Conservation (phyloP, 2,888 invertebrate species). For the Trichogramma evanescens region DNA sequence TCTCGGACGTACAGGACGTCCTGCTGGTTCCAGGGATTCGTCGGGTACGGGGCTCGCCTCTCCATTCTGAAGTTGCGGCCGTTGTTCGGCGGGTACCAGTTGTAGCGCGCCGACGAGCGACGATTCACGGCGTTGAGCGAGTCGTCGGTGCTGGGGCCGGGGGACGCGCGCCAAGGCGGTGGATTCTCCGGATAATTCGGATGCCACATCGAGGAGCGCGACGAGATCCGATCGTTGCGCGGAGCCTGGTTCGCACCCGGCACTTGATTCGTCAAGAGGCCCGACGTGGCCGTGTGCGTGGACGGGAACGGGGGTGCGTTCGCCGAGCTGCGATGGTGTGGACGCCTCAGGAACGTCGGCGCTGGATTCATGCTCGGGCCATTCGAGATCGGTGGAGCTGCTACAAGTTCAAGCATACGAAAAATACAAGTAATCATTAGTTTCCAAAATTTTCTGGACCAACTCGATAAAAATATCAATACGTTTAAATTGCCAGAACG, state of each 20-base stretch:
- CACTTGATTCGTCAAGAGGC: conserved; percentile 16
- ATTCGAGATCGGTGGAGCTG: conserved; percentile 11
- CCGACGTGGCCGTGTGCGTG: conserved; percentile 15
- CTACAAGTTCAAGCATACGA: background rate
- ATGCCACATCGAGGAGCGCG: conserved; percentile 21
- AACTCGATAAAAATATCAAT: too few relatives aligned
- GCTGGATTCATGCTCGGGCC: conserved; percentile 11
- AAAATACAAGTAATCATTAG: too few relatives aligned
- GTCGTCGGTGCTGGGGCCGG: too few relatives aligned
- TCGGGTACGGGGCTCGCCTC: conserved; percentile 10
- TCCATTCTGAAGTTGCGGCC: background rate
- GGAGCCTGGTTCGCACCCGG: background rate
- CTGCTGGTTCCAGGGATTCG: conserved; percentile 13
- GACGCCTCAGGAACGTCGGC: conserved; percentile 17
- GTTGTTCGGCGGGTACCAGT: conserved; percentile 13
- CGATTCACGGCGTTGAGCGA: too few relatives aligned
- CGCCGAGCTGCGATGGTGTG: conserved; percentile 3
- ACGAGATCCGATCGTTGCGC: conserved; percentile 15
- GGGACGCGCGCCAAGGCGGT: too few relatives aligned
- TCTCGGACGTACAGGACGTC: conserved; percentile 13
- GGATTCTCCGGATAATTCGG: conserved; percentile 15
- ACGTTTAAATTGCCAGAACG: too few relatives aligned
- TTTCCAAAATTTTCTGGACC: too few relatives aligned
- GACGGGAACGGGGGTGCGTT: conserved; percentile 9
- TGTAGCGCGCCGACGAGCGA: background rate